These are phyloP conservation scores for Erynnis tages DNA, from an alignment of 2,888 invertebrate species.

Conservation along the genomic window DNA sequence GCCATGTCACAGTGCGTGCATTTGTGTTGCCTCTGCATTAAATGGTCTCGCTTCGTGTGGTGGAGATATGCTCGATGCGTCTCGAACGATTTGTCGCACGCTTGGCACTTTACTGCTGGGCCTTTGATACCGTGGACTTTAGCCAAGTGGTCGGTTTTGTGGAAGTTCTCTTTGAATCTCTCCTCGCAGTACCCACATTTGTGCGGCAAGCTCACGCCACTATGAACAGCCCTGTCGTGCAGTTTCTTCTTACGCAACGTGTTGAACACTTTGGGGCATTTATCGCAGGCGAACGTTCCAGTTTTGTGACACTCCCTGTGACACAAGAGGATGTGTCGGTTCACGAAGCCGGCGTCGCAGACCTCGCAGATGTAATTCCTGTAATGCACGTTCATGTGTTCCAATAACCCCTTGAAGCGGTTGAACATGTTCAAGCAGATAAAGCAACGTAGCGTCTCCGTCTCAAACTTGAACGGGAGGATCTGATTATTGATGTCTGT, in stretches of 20 bases:
- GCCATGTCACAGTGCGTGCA: constrained; percentile 63
- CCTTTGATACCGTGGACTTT: constrained; percentile 44
- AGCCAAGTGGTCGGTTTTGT: constrained; percentile 46
- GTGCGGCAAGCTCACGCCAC: constrained; percentile 33
- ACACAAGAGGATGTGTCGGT: constrained; percentile 34
- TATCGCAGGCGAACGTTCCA: constrained; percentile 40
- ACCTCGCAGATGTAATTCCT: constrained; percentile 50
- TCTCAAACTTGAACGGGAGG: constrained; percentile 54
- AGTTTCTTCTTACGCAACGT: constrained; percentile 39
- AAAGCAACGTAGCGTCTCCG: constrained; percentile 44
- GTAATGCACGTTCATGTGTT: constrained; percentile 56
- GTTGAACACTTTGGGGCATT: constrained; percentile 41
- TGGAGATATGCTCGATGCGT: constrained; percentile 38
- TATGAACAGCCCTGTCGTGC: constrained; percentile 39
- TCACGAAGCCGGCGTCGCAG: constrained; percentile 50
- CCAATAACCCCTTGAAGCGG: constrained; percentile 45
- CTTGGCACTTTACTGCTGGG: constrained; percentile 43
- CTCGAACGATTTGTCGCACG: constrained; percentile 46
- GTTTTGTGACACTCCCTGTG: constrained; percentile 39
- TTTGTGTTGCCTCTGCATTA: constrained; percentile 53
- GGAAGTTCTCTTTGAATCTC: constrained; percentile 42
- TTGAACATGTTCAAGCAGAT: constrained; percentile 46
- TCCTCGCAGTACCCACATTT: constrained; percentile 51
- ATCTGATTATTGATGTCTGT: constrained; percentile 50
- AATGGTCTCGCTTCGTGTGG: constrained; percentile 53